phyloP scores from a whole-genome alignment of 2,797 vertebrate genomes.

The Jordanella pulchra region DNA sequence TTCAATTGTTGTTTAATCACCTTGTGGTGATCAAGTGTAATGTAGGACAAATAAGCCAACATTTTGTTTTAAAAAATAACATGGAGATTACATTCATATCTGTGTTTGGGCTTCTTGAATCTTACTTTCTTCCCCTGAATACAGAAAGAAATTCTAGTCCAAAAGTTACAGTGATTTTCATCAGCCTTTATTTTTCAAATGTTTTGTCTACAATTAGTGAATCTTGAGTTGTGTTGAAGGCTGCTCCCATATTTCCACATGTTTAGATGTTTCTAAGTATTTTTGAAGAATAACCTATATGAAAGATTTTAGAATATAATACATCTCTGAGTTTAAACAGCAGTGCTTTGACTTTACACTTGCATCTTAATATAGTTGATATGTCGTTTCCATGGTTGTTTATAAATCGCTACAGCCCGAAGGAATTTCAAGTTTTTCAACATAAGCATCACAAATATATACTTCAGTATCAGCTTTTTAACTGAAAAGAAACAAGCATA shows the following conservation, averaged over 20 bases:
- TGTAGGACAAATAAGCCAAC: background rate
- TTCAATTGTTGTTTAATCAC: conserved; percentile 5
- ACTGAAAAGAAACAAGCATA: background rate
- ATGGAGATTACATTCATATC: background rate
- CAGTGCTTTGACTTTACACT: background rate
- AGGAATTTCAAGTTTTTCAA: background rate
- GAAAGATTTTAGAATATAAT: background rate
- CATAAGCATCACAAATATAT: background rate
- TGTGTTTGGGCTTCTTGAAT: background rate
- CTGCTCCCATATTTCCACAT: no score
- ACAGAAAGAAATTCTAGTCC: background rate
- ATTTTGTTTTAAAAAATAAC: background rate
- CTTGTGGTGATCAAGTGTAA: conserved; percentile 27
- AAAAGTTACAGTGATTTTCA: background rate
- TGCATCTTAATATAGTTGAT: background rate
- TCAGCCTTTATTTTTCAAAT: background rate
- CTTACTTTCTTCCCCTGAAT: background rate
- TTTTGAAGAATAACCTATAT: background rate
- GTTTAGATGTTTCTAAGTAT: background rate
- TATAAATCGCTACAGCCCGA: background rate
- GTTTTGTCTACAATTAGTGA: background rate
- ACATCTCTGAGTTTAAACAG: background rate
- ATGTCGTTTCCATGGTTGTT: background rate
- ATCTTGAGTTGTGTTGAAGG: background rate
- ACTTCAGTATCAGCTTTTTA: background rate